These are phyloP conservation scores for Lymantria dispar DNA, from an alignment of 2,888 invertebrate species.

Conservation along the genomic window DNA sequence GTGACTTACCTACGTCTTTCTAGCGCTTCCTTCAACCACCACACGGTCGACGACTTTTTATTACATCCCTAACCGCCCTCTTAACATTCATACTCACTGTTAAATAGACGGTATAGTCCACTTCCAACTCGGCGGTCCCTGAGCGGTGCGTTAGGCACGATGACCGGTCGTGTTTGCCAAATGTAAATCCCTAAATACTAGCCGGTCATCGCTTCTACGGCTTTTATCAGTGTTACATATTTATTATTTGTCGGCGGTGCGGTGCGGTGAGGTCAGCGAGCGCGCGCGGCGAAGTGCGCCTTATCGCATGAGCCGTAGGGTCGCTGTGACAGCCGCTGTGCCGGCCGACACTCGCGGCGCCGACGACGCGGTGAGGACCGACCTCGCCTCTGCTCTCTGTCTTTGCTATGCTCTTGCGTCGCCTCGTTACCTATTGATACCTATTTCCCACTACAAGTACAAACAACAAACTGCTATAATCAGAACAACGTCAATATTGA, in stretches of 20 bases:
- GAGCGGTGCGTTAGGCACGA: slow-evolving; percentile 40
- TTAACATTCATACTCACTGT: slow-evolving; percentile 3
- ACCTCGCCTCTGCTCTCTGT: slow-evolving; percentile 59
- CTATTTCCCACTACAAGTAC: slow-evolving; percentile 23
- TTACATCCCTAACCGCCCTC: slow-evolving; percentile 4
- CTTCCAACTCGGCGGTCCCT: slow-evolving; percentile 43
- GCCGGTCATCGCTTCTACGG: slow-evolving; percentile 77
- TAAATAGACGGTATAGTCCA: slow-evolving; percentile 50
- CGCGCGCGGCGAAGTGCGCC: slow-evolving; percentile 68
- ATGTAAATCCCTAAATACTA: slow-evolving; percentile 71
- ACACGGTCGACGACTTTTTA: slow-evolving; percentile 22
- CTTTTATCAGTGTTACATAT: slow-evolving; percentile 81
- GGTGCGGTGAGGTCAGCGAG: slow-evolving; percentile 74
- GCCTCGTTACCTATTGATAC: slow-evolving; percentile 40
- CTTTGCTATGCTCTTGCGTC: slow-evolving; percentile 76
- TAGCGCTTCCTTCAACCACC: slow-evolving; percentile 22
- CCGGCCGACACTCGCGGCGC: slow-evolving; percentile 17
- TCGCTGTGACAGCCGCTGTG: slow-evolving; percentile 38
- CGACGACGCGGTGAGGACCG: slow-evolving; percentile 54
- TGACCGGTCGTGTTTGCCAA: slow-evolving; percentile 62
- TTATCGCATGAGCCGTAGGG: slow-evolving; percentile 74
- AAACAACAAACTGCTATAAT: slow-evolving; percentile 21
- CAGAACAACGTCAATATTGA: slow-evolving; percentile 11
- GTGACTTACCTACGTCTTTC: slow-evolving; percentile 43
- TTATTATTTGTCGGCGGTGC: slow-evolving; percentile 76